These are phyloP conservation scores for Pardalotus punctatus DNA, from an alignment of 2,113 vertebrate species.

Conservation along the genomic window DNA sequence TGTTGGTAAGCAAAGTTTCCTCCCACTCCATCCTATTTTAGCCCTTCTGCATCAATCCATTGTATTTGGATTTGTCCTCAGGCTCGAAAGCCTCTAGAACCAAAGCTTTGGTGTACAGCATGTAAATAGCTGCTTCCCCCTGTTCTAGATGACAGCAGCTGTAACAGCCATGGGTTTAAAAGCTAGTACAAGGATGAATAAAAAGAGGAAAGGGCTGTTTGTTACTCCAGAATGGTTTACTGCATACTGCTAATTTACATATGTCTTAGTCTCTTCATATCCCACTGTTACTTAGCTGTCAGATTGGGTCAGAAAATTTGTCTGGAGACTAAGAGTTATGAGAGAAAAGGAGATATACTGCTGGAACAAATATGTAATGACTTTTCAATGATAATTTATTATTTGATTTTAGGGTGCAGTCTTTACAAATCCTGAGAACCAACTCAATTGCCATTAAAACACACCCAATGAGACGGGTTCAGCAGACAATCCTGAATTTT, in stretches of 20 bases:
- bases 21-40: neutral
- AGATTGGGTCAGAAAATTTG: neutral
- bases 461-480: accelerated
- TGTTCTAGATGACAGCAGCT: neutral
- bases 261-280: neutral
- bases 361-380: neutral
- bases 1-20: neutral
- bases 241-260: neutral
- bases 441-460: neutral
- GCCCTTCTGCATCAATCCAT: neutral
- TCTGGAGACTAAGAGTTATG: neutral
- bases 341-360: neutral
- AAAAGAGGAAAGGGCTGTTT: neutral
- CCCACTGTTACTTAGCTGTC: neutral
- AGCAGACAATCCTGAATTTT: neutral
- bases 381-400: neutral
- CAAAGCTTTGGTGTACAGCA: neutral
- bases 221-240: neutral
- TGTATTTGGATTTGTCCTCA: neutral
- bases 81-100: neutral
- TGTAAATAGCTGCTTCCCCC: neutral
- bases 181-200: neutral
- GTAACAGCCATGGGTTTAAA: neutral
- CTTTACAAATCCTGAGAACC: neutral
- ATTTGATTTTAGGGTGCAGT: neutral